Conservation (phyloP, 2,113 vertebrate genomes). For the Bothrops jararaca region DNA sequence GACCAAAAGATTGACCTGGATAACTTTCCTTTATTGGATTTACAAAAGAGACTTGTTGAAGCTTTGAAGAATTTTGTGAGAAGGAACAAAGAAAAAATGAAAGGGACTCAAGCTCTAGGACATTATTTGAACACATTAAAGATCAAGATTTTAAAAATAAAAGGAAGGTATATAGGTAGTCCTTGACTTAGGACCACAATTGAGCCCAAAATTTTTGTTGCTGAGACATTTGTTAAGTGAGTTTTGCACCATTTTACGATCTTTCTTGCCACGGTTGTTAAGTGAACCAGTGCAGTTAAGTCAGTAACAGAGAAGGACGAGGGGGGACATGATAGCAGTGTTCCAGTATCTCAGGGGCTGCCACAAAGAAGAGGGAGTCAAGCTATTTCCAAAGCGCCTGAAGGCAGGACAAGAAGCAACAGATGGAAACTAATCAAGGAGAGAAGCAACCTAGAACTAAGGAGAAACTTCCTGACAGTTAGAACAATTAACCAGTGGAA, state of each 20-base stretch:
- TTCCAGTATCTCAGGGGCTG: too few relatives aligned
- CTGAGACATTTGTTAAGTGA: not conserved
- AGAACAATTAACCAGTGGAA: too few relatives aligned
- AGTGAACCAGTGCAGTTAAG: not conserved
- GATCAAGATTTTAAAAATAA: not conserved
- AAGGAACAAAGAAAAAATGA: not conserved
- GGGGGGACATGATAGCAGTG: too few relatives aligned
- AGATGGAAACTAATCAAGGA: too few relatives aligned
- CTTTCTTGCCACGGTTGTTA: not conserved
- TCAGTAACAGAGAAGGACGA: not conserved
- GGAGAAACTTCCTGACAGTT: too few relatives aligned
- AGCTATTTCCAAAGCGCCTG: too few relatives aligned
- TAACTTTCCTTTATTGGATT: not conserved
- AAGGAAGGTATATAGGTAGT: not conserved
- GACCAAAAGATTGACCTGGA: not conserved
- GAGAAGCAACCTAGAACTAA: too few relatives aligned
- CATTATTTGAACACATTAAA: not conserved
- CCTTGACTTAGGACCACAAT: not conserved
- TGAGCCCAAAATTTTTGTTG: not conserved
- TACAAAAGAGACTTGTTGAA: not conserved
- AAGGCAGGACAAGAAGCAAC: too few relatives aligned
- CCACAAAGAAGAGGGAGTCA: too few relatives aligned
- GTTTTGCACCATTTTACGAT: not conserved
- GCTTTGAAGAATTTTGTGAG: not conserved
- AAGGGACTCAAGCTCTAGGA: not conserved